These are phyloP conservation scores for Cricetomys ansorgei DNA, from an alignment of 2,113 vertebrate genomes.

Conservation along the genomic window DNA sequence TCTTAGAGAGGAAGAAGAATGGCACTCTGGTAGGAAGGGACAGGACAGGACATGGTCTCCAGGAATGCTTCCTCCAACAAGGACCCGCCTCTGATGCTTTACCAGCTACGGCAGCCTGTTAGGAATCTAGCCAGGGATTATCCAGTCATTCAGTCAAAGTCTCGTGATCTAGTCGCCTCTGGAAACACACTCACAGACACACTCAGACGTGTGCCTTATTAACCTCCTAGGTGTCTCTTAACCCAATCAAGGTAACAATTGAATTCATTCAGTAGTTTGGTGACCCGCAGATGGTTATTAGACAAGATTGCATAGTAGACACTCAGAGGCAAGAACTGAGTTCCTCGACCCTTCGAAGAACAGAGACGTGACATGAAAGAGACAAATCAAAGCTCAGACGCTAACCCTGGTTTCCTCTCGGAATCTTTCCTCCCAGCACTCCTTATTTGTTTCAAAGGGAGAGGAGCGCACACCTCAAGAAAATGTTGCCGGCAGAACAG, in stretches of 20 bases:
- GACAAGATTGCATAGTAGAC: neutral
- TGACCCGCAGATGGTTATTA: neutral
- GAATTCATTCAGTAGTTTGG: neutral
- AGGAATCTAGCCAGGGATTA: neutral
- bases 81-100: neutral
- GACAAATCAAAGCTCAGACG: neutral
- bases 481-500: neutral
- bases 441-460: neutral
- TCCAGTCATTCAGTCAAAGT: neutral
- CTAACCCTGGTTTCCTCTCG: neutral
- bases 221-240: neutral
- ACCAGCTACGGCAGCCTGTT: too few species aligned
- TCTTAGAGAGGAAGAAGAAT: neutral
- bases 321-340: neutral
- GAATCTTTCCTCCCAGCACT: neutral
- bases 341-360: neutral
- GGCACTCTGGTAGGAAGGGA: too few species aligned
- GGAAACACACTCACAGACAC: neutral
- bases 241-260: neutral
- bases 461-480: accelerated
- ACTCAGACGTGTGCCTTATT: neutral
- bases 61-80: neutral
- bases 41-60: neutral
- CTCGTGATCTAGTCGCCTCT: neutral
- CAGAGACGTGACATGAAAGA: accelerated